A percentile compares a stretch with the other conserved stretches of the same genome.
Conservation (phyloP, 2,113 vertebrate genomes). For the Halcyon senegalensis region DNA sequence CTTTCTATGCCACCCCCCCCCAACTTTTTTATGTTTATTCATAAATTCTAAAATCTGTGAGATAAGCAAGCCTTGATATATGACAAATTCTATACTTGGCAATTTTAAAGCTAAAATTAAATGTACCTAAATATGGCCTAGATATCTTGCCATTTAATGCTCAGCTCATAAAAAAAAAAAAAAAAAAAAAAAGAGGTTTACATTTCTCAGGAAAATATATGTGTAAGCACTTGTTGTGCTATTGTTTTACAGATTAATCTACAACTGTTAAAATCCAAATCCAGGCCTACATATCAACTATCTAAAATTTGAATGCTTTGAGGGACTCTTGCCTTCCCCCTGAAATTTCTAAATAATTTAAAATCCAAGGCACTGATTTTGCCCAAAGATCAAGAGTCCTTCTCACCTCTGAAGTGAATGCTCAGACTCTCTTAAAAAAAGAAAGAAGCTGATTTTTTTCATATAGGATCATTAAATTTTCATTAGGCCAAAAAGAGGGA, state of each 20-base stretch:
- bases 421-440: background rate
- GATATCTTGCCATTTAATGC: background rate
- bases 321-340: background rate
- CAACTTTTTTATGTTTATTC: background rate
- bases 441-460: background rate
- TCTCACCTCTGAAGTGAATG: background rate
- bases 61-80: background rate
- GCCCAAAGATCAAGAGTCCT: background rate
- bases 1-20: background rate
- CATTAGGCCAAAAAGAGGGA: background rate
- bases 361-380: background rate
- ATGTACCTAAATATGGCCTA: background rate
- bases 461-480: slow-evolving; percentile 4
- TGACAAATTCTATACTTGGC: background rate
- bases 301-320: background rate
- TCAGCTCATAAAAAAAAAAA: background rate
- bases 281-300: background rate
- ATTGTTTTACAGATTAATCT: background rate
- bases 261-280: background rate
- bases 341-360: background rate
- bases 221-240: background rate
- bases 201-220: background rate
- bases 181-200: background rate
- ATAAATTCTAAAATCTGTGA: background rate
- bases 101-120: background rate